Evolutionary conservation across 2,797 vertebrate genomes (phyloP).

Genomic region (Crocodylus rhombifer): DNA sequence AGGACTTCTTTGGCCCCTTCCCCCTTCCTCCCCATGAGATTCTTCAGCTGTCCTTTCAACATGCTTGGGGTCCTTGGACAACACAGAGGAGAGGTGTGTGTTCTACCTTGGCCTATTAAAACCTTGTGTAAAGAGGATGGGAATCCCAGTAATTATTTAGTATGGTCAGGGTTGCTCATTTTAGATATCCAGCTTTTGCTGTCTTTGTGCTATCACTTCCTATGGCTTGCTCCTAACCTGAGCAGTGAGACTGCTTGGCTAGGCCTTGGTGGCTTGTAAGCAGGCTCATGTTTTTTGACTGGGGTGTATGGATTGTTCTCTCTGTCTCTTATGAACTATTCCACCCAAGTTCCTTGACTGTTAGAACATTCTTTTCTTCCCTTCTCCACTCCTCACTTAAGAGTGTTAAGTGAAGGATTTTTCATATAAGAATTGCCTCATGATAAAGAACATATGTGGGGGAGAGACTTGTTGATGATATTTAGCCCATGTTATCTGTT

Average conservation of each 20-base stretch:
- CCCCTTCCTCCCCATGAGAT: neutral
- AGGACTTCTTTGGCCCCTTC: too few species aligned
- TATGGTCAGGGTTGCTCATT: neutral
- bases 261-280: neutral
- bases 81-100: neutral
- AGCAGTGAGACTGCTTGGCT: neutral
- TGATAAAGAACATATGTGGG: neutral
- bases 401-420: neutral
- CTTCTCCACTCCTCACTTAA: neutral
- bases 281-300: neutral
- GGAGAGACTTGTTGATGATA: neutral
- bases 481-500: constrained; percentile 1
- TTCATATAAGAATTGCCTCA: accelerated
- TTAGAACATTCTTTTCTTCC: neutral
- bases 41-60: neutral
- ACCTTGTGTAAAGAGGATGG: neutral
- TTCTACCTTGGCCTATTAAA: neutral
- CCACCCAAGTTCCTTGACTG: neutral
- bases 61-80: neutral
- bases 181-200: neutral
- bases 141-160: neutral
- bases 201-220: neutral
- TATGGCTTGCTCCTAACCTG: neutral
- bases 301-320: too few species aligned
- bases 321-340: neutral